Evolutionary conservation across 1,140 invertebrate species (phyloP), one percentile per base, ranked within the genome.

Genomic region (Pygmarrhopalites habei): DNA sequence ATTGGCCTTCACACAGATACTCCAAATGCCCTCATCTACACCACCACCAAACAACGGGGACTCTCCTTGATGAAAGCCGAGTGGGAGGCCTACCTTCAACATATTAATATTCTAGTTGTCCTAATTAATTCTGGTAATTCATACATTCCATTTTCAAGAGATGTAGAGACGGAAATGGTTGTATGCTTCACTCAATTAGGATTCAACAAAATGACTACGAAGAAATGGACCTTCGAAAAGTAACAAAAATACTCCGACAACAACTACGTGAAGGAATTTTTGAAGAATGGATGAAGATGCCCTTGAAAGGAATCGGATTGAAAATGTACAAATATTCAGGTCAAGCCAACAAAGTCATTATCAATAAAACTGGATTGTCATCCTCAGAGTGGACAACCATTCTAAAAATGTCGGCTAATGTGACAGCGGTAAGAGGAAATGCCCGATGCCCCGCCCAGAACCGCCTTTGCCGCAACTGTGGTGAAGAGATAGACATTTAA

Each of bases 391-490:
- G 39, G 25, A 58, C 15, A 2, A n/a, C 26, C 0, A 10, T 26
- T 19, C 23, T 58, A 1, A 44, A 58, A 58, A 58, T 58, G 57
- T 46, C 39, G 1, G 57, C 57, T 1, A 58, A 46, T 44, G 57
- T 47, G 1, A 41, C 32, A 15, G 39, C 57, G 19, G 15, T 28
- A 0, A 47, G 57, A 19, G 5, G 19, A 25, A 12, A 7, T 1
- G 1, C 57, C 25, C 1, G 39, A 39, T 14, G 26, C 41, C 23
- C 25, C 39, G 17, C 25, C n/a, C 1, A 5, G 21, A 46, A 47
- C 19, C 1, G 1, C 57, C 57, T 10, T 28, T 58, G 32, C 32
- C 32, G 57, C 19, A 46, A 43, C 29, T 32, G 14, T 19, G 39
- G 57, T n/a, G 7, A 44, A 7, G 57, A 58, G 57, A 28, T 19